Conservation (phyloP, 2,113 vertebrate species). For the Ictidomys tridecemlineatus region DNA sequence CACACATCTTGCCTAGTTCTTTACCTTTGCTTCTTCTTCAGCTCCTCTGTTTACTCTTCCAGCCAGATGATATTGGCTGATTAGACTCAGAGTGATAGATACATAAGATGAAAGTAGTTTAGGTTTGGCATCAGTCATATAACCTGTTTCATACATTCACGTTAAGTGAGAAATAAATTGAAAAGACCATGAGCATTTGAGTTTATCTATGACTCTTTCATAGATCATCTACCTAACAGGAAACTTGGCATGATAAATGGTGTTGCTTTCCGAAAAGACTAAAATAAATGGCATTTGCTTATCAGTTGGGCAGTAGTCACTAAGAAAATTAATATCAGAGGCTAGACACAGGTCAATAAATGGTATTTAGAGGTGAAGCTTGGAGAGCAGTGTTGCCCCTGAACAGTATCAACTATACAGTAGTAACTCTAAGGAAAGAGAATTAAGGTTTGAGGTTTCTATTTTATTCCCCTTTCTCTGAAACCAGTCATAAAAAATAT, state of each 20-base stretch:
- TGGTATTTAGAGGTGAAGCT: neutral
- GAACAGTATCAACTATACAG: neutral
- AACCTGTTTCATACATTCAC: neutral
- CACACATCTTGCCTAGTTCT: neutral
- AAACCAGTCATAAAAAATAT: conserved; percentile 38
- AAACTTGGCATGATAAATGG: neutral
- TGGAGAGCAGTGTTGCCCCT: neutral
- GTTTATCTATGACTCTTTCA: neutral
- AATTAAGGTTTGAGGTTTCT: neutral
- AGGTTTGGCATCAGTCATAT: neutral
- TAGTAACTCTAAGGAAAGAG: neutral
- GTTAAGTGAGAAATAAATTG: neutral
- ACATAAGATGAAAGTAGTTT: neutral
- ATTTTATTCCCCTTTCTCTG: conserved; percentile 65
- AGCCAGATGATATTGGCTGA: neutral
- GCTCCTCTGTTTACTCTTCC: neutral
- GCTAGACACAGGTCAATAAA: neutral
- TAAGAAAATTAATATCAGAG: neutral
- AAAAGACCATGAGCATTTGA: neutral
- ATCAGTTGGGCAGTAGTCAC: neutral
- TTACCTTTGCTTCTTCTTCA: accelerated
- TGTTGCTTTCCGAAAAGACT: neutral
- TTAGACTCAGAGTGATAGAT: neutral
- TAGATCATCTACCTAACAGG: neutral
- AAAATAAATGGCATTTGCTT: neutral